These are phyloP conservation scores for Iselma pallidipennis DNA, from an alignment of 2,888 invertebrate species.

Conservation along the genomic window DNA sequence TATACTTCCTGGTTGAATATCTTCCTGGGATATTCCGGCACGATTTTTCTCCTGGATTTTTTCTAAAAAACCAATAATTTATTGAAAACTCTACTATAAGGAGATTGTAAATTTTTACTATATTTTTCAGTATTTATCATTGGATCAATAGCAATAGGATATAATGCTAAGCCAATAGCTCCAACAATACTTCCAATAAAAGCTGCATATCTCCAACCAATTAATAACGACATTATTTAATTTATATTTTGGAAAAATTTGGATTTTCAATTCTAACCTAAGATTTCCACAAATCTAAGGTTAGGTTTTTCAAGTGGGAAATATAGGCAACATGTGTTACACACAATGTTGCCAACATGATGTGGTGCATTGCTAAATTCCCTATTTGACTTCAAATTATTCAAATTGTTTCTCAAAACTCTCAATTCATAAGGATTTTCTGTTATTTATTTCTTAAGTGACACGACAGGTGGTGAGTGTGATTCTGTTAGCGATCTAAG, in stretches of 20 bases:
- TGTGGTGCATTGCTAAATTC: too few relatives aligned
- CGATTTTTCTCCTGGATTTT: constrained; percentile 57
- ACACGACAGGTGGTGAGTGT: too few relatives aligned
- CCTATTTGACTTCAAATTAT: too few relatives aligned
- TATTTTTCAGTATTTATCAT: constrained; percentile 65
- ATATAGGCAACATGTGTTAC: too few relatives aligned
- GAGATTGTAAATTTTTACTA: constrained; percentile 52
- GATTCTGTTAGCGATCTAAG: too few relatives aligned
- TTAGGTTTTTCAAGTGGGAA: too few relatives aligned
- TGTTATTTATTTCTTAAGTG: too few relatives aligned
- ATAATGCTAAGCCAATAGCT: constrained; percentile 59
- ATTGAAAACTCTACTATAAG: neutral
- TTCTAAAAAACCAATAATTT: constrained; percentile 46
- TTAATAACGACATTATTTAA: constrained; percentile 36
- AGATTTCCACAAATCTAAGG: neutral
- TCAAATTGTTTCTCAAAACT: too few relatives aligned
- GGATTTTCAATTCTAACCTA: neutral
- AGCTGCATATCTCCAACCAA: constrained; percentile 62
- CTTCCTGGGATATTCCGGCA: constrained; percentile 58
- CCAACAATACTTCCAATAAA: constrained; percentile 63
- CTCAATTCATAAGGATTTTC: too few relatives aligned
- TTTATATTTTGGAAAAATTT: neutral
- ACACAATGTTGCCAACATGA: too few relatives aligned
- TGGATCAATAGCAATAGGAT: constrained; percentile 66
- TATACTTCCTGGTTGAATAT: constrained; percentile 64